phyloP scores from a whole-genome alignment of 1,140 invertebrate species.

The Drosophila lini region DNA sequence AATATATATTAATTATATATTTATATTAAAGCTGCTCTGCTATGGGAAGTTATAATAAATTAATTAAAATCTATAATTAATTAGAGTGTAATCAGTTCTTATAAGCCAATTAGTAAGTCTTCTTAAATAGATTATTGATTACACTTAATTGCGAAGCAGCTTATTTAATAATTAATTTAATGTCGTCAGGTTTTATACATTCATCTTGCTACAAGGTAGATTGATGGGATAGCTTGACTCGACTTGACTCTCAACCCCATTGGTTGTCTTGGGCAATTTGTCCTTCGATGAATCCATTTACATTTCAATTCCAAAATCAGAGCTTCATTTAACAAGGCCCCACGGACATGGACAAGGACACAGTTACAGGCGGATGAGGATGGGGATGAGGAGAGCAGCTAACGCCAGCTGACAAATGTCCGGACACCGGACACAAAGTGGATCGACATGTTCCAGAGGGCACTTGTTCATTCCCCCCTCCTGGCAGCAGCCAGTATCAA shows the following conservation, averaged over 20 bases:
- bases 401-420: slow-evolving; percentile 44
- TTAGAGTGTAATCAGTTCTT: neutral
- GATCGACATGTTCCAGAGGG: slow-evolving; percentile 21
- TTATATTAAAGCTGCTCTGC: neutral
- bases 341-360: slow-evolving; percentile 8
- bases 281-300: slow-evolving; percentile 33
- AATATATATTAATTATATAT: too few relatives aligned
- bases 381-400: slow-evolving; percentile 1
- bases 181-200: neutral
- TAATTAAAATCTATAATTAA: neutral
- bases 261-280: slow-evolving; percentile 7
- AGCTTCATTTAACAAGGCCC: slow-evolving; percentile 30
- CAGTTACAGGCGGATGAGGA: neutral
- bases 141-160: neutral
- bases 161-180: neutral
- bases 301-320: slow-evolving; percentile 45
- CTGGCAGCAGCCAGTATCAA: slow-evolving; percentile 46
- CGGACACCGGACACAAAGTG: slow-evolving; percentile 22
- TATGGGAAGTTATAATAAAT: neutral
- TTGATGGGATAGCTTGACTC: neutral
- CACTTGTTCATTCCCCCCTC: slow-evolving; percentile 8
- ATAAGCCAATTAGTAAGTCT: neutral
- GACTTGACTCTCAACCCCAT: slow-evolving; percentile 7
- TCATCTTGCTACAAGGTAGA: too few relatives aligned
- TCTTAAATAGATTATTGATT: neutral